phyloP scores from a whole-genome alignment of 2,888 invertebrate genomes.

The Acrocyrtus sp. region DNA sequence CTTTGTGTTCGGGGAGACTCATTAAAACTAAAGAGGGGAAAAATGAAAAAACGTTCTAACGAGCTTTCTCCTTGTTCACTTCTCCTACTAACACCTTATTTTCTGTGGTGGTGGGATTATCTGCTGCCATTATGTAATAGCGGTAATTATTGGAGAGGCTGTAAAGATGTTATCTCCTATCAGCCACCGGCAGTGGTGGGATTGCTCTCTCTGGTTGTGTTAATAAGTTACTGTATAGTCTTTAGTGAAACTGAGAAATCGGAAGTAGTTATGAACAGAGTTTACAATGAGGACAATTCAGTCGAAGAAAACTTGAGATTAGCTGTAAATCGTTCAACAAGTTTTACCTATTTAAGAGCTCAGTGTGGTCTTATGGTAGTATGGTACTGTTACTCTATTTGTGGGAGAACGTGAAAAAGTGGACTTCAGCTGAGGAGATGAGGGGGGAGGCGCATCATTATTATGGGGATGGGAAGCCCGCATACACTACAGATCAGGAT shows the following conservation, averaged over 20 bases:
- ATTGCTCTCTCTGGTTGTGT: neutral
- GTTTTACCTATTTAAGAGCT: too few species aligned
- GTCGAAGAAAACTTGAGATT: neutral
- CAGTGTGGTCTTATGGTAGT: conserved; percentile 27
- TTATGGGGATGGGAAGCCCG: conserved; percentile 45
- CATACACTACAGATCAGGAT: conserved; percentile 46
- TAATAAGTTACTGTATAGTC: too few species aligned
- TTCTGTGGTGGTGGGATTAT: neutral
- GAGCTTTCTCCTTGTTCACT: conserved; percentile 19
- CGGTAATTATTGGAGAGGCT: too few species aligned
- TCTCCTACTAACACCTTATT: conserved; percentile 5
- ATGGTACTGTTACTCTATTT: conserved; percentile 59
- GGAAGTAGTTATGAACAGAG: too few species aligned
- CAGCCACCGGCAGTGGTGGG: neutral
- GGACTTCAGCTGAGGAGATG: conserved; percentile 58
- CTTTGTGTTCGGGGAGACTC: too few species aligned
- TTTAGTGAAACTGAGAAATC: too few species aligned
- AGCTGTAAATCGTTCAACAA: neutral
- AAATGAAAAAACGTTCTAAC: conserved; percentile 14
- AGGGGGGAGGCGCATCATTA: conserved; percentile 48
- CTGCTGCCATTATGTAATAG: neutral
- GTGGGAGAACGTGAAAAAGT: conserved; percentile 61
- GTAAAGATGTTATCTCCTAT: too few species aligned
- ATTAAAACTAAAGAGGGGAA: too few species aligned
- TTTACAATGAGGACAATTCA: too few species aligned